Percentiles rank a stretch among this genome's conserved stretches.
Evolutionary conservation across 2,888 invertebrate species (phyloP).

Genomic region (Agrotis exclamationis): DNA sequence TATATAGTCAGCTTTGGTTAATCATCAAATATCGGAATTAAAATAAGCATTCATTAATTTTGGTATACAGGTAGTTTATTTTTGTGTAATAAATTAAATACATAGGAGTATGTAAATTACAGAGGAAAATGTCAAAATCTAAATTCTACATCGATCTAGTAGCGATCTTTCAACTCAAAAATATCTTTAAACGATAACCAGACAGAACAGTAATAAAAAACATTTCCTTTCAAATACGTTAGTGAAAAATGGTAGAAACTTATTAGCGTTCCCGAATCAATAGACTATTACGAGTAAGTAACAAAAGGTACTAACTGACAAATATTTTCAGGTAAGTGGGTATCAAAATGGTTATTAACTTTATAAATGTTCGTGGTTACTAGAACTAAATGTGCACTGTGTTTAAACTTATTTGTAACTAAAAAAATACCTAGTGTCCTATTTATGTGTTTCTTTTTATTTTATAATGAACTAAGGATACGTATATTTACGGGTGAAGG

Average conservation of each 20-base stretch:
- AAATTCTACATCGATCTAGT: too few relatives aligned
- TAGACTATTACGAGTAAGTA: neutral
- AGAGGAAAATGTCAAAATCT: too few relatives aligned
- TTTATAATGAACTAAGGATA: neutral
- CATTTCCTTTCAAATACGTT: too few relatives aligned
- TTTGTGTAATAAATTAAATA: too few relatives aligned
- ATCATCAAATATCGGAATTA: neutral
- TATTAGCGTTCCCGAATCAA: too few relatives aligned
- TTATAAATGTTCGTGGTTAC: neutral
- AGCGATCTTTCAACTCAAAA: too few relatives aligned
- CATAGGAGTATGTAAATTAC: too few relatives aligned
- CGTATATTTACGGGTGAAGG: neutral
- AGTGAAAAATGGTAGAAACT: too few relatives aligned
- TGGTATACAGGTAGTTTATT: too few relatives aligned
- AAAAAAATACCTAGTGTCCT: slow-evolving; percentile 6
- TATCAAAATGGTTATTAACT: neutral
- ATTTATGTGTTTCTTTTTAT: slow-evolving; percentile 9
- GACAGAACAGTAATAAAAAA: too few relatives aligned
- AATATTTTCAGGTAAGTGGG: slow-evolving; percentile 7
- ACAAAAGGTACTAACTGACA: neutral
- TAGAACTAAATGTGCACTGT: slow-evolving; percentile 1
- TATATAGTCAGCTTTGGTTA: neutral
- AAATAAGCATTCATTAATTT: neutral
- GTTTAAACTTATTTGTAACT: neutral
- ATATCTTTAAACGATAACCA: too few relatives aligned